These are phyloP conservation scores for Ageneiosus marmoratus DNA, from an alignment of 2,113 vertebrate species.

Conservation along the genomic window DNA sequence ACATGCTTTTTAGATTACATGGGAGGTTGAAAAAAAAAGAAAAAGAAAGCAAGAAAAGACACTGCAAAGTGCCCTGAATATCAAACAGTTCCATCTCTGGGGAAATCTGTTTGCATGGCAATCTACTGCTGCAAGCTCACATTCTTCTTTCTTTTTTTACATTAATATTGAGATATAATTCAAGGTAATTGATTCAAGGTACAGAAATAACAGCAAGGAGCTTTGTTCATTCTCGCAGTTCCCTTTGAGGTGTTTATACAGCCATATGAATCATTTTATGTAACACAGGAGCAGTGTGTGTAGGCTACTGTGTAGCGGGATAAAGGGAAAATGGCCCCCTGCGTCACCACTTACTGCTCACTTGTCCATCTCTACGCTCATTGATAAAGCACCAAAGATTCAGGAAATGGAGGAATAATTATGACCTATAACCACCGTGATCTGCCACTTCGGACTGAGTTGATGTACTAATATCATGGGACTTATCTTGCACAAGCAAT, in stretches of 20 bases:
- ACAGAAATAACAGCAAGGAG: not conserved
- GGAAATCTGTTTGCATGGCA: conserved; percentile 17
- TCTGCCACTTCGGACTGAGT: conserved; percentile 5
- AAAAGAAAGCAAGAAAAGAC: not conserved
- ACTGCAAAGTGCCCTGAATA: conserved; percentile 24
- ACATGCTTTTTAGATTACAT: conserved; percentile 20
- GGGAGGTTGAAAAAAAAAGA: not conserved
- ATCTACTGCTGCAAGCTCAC: not conserved
- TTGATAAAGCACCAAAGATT: conserved; percentile 43
- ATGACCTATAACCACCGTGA: not conserved
- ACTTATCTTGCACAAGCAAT: not conserved
- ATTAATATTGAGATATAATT: not conserved
- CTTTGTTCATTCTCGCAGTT: not conserved
- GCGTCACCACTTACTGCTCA: conserved; percentile 35
- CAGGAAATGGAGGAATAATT: conserved; percentile 33
- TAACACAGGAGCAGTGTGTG: conserved; percentile 46
- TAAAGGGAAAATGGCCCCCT: conserved; percentile 53
- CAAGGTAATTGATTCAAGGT: conserved; percentile 13
- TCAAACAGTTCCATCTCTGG: conserved; percentile 25
- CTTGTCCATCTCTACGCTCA: conserved; percentile 24
- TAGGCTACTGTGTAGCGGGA: conserved; percentile 29
- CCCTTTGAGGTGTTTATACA: conserved; percentile 34
- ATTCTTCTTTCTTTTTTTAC: not conserved
- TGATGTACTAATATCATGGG: conserved; percentile 9
- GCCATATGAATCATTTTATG: conserved; percentile 51